phyloP scores from a whole-genome alignment of 1,140 invertebrate species.

The Drosophila grimshawi region DNA sequence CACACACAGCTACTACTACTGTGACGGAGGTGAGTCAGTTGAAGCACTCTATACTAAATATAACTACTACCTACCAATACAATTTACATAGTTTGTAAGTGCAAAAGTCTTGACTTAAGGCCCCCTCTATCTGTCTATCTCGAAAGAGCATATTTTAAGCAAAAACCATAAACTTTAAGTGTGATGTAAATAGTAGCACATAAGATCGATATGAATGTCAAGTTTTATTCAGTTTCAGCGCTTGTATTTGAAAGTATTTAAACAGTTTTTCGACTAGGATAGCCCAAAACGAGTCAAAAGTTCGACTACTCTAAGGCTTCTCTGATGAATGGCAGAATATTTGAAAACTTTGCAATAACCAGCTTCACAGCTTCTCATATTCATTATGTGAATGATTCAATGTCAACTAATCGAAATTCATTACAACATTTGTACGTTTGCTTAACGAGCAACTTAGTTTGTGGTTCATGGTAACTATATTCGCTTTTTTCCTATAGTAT shows the following conservation, averaged over 20 bases:
- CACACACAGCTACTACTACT: constrained; percentile 61
- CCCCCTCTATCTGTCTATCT: background rate
- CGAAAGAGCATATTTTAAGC: background rate
- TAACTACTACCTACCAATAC: constrained; percentile 65
- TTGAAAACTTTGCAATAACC: too few relatives aligned
- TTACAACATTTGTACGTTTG: too few relatives aligned
- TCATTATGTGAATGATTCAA: too few relatives aligned
- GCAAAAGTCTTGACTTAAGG: constrained; percentile 25
- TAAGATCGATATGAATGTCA: background rate
- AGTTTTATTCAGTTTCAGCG: background rate
- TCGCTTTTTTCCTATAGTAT: background rate
- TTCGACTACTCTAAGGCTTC: too few relatives aligned
- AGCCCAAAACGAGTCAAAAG: too few relatives aligned
- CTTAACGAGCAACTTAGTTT: background rate
- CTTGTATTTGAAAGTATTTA: constrained; percentile 4
- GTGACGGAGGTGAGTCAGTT: constrained; percentile 79
- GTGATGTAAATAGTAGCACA: background rate
- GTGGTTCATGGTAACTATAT: constrained; percentile 39
- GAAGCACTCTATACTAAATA: constrained; percentile 79
- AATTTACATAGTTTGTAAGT: constrained; percentile 66
- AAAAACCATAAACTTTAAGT: background rate
- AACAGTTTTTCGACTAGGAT: too few relatives aligned
- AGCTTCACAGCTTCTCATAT: too few relatives aligned
- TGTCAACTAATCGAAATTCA: too few relatives aligned
- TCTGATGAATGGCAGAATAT: too few relatives aligned